A percentile compares a stretch with the other conserved stretches of the same genome.
These are phyloP conservation scores for Syritta pipiens DNA, from an alignment of 2,888 invertebrate species.

Conservation along the genomic window DNA sequence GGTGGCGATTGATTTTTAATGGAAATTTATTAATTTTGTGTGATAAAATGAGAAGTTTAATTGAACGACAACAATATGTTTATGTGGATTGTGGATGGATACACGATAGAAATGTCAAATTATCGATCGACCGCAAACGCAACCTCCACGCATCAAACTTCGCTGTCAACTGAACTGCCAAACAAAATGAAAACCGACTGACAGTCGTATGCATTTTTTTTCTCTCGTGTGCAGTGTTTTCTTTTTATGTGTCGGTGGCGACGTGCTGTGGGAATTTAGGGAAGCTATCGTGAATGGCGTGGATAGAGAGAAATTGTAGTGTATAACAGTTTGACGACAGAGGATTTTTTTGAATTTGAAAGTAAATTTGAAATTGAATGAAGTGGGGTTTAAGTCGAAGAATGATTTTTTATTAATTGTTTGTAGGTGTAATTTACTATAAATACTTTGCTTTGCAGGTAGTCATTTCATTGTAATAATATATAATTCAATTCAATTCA, in stretches of 20 bases:
- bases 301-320: slow-evolving; percentile 14
- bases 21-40: slow-evolving; percentile 41
- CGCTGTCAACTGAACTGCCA: slow-evolving; percentile 72
- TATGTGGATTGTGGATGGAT: slow-evolving; percentile 30
- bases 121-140: slow-evolving; percentile 65
- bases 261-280: not conserved
- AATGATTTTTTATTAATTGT: too few species aligned
- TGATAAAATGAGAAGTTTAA: slow-evolving; percentile 34
- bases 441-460: too few species aligned
- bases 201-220: slow-evolving; percentile 47
- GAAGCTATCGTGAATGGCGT: slow-evolving; percentile 17
- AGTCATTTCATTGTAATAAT: too few species aligned
- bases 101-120: slow-evolving; percentile 66
- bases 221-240: not conserved
- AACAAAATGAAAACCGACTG: slow-evolving; percentile 70
- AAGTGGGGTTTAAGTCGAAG: too few species aligned
- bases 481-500: too few species aligned
- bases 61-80: slow-evolving; percentile 18
- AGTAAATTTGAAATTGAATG: too few species aligned
- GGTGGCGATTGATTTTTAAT: slow-evolving; percentile 1
- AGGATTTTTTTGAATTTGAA: too few species aligned
- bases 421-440: too few species aligned
- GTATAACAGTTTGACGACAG: slow-evolving; percentile 65
- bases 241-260: not conserved
- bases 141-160: slow-evolving; percentile 71